A percentile compares a stretch with the other conserved stretches of the same genome.
phyloP scores from a whole-genome alignment of 2,113 vertebrate species.

The Cololabis saira region DNA sequence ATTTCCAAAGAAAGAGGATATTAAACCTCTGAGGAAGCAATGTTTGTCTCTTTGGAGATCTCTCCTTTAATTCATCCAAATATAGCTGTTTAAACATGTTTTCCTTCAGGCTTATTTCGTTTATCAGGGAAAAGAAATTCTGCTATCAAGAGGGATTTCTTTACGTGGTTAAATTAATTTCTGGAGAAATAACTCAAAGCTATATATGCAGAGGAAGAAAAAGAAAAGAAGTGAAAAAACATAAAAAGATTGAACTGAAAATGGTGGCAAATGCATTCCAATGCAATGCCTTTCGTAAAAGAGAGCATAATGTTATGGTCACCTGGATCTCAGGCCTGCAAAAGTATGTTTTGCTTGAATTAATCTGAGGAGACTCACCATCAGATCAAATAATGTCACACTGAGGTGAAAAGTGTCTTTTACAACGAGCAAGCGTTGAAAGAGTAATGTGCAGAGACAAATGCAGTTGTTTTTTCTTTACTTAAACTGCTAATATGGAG shows the following conservation, averaged over 20 bases:
- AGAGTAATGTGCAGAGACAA: not conserved
- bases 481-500: no score
- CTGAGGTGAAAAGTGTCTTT: not conserved
- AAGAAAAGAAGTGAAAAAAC: not conserved
- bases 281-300: no score
- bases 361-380: not conserved
- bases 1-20: conserved; percentile 54
- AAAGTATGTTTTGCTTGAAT: not conserved
- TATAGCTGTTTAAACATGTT: conserved; percentile 54
- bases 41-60: conserved; percentile 33
- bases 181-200: conserved; percentile 10
- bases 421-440: no score
- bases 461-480: no score
- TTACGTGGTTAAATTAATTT: conserved; percentile 16
- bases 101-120: conserved; percentile 57
- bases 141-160: conserved; percentile 29
- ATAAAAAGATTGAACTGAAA: no score
- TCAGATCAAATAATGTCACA: conserved; percentile 1
- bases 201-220: not conserved
- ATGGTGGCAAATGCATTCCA: no score
- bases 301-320: no score
- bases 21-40: conserved; percentile 49
- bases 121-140: conserved; percentile 41
- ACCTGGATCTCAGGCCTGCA: no score
- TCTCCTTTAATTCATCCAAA: conserved; percentile 49